phyloP scores from a whole-genome alignment of 2,888 invertebrate genomes.

The Gymnosoma rotundatum region DNA sequence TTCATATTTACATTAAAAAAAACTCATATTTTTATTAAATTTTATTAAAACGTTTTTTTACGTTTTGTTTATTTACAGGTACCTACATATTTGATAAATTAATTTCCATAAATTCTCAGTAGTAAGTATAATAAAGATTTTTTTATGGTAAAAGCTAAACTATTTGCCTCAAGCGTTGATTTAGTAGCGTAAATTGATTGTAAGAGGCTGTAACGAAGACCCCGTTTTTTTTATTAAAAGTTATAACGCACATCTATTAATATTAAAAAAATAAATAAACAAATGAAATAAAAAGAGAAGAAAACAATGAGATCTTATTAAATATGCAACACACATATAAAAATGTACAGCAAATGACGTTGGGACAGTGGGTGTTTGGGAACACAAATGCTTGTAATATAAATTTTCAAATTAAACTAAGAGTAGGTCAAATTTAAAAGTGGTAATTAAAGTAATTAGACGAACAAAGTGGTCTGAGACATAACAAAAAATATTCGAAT shows the following conservation, averaged over 20 bases:
- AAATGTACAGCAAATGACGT: conserved; percentile 10
- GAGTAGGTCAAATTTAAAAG: too few species aligned
- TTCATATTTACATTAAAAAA: background rate
- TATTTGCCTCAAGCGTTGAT: conserved; percentile 36
- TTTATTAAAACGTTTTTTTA: conserved; percentile 8
- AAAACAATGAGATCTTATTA: conserved; percentile 21
- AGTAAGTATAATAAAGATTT: conserved; percentile 46
- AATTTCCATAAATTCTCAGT: conserved; percentile 30
- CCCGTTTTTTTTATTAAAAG: conserved; percentile 43
- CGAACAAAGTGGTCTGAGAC: too few species aligned
- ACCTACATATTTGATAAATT: conserved; percentile 14
- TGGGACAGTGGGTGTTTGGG: conserved; percentile 12
- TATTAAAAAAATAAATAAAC: background rate
- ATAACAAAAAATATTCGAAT: background rate
- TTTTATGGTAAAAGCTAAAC: conserved; percentile 1
- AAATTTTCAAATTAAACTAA: too few species aligned
- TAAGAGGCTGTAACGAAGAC: conserved; percentile 51
- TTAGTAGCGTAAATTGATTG: conserved; percentile 43
- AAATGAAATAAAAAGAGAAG: background rate
- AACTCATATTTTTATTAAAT: conserved; percentile 3
- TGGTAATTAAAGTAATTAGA: too few species aligned
- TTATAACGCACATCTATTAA: conserved; percentile 63
- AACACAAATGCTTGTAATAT: too few species aligned
- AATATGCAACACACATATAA: conserved; percentile 6
- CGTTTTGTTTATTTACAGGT: conserved; percentile 53